A percentile compares a stretch with the other conserved stretches of the same genome.
Evolutionary conservation across 2,797 vertebrate species (phyloP).

Genomic region (Bovichtus variegatus): DNA sequence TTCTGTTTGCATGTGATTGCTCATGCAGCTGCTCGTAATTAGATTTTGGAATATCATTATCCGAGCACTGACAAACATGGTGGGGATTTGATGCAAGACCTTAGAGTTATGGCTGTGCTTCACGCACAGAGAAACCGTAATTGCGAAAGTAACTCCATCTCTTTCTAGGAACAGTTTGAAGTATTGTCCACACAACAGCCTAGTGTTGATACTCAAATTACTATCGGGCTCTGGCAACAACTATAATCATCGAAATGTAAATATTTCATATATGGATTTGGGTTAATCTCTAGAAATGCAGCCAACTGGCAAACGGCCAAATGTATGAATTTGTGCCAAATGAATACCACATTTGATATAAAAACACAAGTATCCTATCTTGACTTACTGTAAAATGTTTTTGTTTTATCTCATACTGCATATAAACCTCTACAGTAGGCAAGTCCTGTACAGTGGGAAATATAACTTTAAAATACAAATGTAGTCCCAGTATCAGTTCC

Average conservation of each 20-base stretch:
- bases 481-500: conserved; percentile 54
- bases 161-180: conserved; percentile 37
- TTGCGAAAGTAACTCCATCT: no score
- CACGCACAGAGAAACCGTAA: no score
- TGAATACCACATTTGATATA: not conserved
- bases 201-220: conserved; percentile 30
- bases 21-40: conserved; percentile 57
- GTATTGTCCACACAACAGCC: conserved; percentile 5
- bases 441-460: conserved; percentile 41
- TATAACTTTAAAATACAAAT: conserved; percentile 42
- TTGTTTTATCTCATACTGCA: not conserved
- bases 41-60: conserved; percentile 57
- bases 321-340: not conserved
- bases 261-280: conserved; percentile 44
- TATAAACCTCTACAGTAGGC: not conserved
- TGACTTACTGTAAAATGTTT: not conserved
- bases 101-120: not conserved
- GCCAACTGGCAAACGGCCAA: not conserved
- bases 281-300: conserved; percentile 25
- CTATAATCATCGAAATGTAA: conserved; percentile 45
- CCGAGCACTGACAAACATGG: conserved; percentile 21
- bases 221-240: conserved; percentile 31
- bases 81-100: not conserved
- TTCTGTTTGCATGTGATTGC: conserved; percentile 50
- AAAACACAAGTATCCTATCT: not conserved